Evolutionary conservation across 2,797 vertebrate genomes (phyloP).

Genomic region (Micropoecilia bifurca): DNA sequence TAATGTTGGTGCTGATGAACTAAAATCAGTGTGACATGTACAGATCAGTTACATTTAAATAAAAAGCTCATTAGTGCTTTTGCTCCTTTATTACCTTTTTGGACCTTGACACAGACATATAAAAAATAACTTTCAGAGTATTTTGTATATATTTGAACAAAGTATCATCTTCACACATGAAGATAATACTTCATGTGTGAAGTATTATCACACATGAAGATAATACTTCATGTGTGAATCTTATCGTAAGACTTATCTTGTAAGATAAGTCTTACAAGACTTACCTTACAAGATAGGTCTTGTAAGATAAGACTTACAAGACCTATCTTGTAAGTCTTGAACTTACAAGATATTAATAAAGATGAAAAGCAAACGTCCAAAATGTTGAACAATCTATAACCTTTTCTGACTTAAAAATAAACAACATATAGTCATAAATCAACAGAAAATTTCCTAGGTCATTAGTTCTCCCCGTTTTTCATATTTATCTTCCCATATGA

Average conservation of each 20-base stretch:
- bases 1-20: not conserved
- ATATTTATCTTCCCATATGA: not conserved
- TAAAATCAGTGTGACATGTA: not conserved
- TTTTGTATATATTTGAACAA: not conserved
- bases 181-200: too few species aligned
- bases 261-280: too few species aligned
- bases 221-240: too few species aligned
- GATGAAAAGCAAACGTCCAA: not conserved
- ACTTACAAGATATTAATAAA: not conserved
- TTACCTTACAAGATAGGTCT: too few species aligned
- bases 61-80: not conserved
- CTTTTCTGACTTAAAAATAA: not conserved
- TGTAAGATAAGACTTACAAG: too few species aligned
- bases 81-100: not conserved
- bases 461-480: not conserved
- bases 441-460: not conserved
- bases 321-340: too few species aligned
- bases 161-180: not conserved
- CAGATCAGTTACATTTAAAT: not conserved
- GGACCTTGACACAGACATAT: not conserved
- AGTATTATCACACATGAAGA: too few species aligned
- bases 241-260: too few species aligned
- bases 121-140: not conserved
- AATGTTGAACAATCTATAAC: not conserved
- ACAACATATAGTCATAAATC: not conserved